Base-by-base conservation (phyloP, 2,888 invertebrate genomes). In the Lydus trimaculatus region DNA sequence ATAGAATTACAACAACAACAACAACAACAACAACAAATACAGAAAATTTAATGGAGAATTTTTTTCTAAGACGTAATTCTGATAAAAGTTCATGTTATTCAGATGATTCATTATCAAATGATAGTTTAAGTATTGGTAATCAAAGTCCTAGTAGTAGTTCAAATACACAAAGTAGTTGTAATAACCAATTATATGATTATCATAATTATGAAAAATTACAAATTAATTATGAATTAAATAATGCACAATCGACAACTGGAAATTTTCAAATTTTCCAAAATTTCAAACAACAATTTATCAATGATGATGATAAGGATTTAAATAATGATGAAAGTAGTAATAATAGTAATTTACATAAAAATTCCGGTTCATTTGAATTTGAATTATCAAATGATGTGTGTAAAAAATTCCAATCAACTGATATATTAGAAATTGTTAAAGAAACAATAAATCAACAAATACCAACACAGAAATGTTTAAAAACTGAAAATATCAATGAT, bases 371-470 rank as follows among this genome's bases (percentile, higher is more conserved):
- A 61, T 86, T 93, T 68, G 94, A 94, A 83, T 91, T 95, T 0
- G 91, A 93, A 25, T 83, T 95, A 28, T 94, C 94, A 0, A 17
- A 52, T 23, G 92, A 93, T 9, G 91, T 92, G 56, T 95, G 94
- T 80, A 93, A 94, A 1, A 91, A 93, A 78, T 84, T 95, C 60
- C 93, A 94, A 79, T 91, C 93, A 0, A 91, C 91, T 59, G 91
- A 93, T 65, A 95, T 96, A 71, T 88, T 96, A 13, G 93, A 93
- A 74, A 87, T 95, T 76, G 88, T 96, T 0, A 94, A 93, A 82
- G 90, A 92, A 76, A 91, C 93, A 0, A 93, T 95, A 6, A 94
- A 93, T 76, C 91, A 91, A 0, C 90, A 91, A 69, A 92, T 94
- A 62, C 93, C 94, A 0, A 94, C 94, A 15, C 90, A 90, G 79